Conservation (phyloP, 2,113 vertebrate genomes). For the Marmota flaviventris region DNA sequence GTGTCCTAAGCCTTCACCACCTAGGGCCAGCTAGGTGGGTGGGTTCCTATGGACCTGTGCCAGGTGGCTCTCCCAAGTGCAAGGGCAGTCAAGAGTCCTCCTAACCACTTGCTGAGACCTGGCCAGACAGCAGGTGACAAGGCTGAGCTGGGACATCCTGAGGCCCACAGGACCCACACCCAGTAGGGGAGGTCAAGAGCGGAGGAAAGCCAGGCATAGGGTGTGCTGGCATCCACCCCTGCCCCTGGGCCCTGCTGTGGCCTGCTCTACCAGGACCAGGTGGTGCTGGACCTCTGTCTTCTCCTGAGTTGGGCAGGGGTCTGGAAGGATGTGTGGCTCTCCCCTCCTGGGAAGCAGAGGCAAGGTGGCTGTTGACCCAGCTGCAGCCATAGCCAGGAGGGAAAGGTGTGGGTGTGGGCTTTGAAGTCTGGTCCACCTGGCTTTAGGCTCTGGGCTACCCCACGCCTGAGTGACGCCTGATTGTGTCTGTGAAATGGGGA, state of each 20-base stretch:
- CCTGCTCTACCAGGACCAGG: too few relatives aligned
- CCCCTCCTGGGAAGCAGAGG: neutral
- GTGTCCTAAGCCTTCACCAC: too few relatives aligned
- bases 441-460: neutral
- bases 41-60: neutral
- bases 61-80: neutral
- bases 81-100: constrained; percentile 1
- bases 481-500: neutral
- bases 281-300: neutral
- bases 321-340: neutral
- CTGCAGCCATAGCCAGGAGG: neutral
- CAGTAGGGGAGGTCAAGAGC: too few relatives aligned
- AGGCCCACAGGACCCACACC: neutral
- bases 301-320: neutral
- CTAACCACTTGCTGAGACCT: neutral
- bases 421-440: neutral
- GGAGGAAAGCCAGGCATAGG: too few relatives aligned
- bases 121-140: neutral
- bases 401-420: neutral
- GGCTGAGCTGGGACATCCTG: neutral
- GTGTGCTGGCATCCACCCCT: too few relatives aligned
- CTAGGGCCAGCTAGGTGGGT: too few relatives aligned
- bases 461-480: accelerated
- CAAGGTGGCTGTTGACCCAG: neutral
- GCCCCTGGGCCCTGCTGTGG: accelerated